Percentiles rank a stretch among this genome's conserved stretches.
Conservation (phyloP, 2,113 vertebrate species). For the Zapus hudsonius region DNA sequence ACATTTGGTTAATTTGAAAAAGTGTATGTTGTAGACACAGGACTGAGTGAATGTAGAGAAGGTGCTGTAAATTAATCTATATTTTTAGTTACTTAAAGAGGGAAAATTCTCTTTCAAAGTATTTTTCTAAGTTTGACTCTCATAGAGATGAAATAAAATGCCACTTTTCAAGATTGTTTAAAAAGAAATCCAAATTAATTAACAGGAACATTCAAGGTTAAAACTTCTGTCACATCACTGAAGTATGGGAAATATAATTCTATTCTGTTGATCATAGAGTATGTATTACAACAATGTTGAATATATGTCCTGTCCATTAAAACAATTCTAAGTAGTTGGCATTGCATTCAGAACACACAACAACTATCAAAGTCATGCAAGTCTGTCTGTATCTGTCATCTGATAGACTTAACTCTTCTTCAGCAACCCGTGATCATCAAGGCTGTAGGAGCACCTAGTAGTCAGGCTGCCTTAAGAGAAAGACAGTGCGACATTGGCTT, state of each 20-base stretch:
- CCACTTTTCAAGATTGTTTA: background rate
- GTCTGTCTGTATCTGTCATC: background rate
- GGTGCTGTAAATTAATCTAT: background rate
- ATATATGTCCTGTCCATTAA: background rate
- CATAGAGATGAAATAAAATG: background rate
- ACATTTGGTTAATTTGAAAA: constrained; percentile 20
- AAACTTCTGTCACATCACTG: background rate
- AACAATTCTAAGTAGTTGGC: background rate
- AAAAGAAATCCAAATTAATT: background rate
- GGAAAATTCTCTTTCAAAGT: background rate
- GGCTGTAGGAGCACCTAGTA: background rate
- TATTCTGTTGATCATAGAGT: background rate
- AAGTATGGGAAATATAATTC: background rate
- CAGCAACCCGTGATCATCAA: background rate
- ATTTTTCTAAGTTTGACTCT: background rate
- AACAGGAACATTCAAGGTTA: background rate
- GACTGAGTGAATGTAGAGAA: background rate
- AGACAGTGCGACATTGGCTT: background rate
- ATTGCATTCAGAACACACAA: background rate
- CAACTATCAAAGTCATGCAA: background rate
- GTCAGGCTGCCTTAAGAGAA: background rate
- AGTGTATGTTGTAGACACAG: background rate
- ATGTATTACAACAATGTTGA: background rate
- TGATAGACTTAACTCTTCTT: background rate
- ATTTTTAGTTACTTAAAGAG: constrained; percentile 13